Evolutionary conservation across 2,888 invertebrate genomes (phyloP), one percentile per base, ranked within the genome.

Genomic region (Chrysolina oricalcia): DNA sequence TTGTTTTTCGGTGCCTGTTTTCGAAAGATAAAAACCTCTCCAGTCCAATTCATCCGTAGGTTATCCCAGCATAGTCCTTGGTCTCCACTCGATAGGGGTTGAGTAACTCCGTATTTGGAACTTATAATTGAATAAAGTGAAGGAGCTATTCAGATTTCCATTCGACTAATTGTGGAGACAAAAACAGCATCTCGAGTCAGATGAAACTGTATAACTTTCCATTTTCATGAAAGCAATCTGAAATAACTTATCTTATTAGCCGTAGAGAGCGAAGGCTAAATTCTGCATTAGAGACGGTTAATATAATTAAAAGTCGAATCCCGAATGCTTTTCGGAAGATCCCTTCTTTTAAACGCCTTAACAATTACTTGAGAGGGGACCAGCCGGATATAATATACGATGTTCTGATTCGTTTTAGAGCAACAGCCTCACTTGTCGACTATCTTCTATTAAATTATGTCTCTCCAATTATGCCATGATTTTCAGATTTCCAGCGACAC

Each of bases 241-340:
- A 77, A 82, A 81, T 78, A 80, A 79, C 77, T 81, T 81, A 81
- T 80, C 81, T 80, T 81, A 82, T 82, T 80, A 82, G 80, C 77
- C 70, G 75, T 73, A 70, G 74, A 78, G 76, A 78, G 80, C 73
- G 79, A 80, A 78, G 81, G 80, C 81, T 79, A 80, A 81, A 80
- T 73, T 69, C 77, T 69, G 67, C 75, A 71, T 74, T 74, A 73
- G 73, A 73, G 74, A 74, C 73, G 77, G 78, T 78, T 78, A 76
- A 78, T 78, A 78, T 78, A 78, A 78, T 78, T 78, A 78, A 78
- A 77, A 77, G 75, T 78, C 78, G 75, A 78, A 78, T 78, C 77
- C 75, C 72, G 50, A 66, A 63, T 48, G 75, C 71, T 70, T 64
- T 64, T 71, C 27, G 62, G 72, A 63, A 69, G 68, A 62, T 70